Evolutionary conservation across 2,888 invertebrate species (phyloP).

Genomic region (Xylocampa areola): DNA sequence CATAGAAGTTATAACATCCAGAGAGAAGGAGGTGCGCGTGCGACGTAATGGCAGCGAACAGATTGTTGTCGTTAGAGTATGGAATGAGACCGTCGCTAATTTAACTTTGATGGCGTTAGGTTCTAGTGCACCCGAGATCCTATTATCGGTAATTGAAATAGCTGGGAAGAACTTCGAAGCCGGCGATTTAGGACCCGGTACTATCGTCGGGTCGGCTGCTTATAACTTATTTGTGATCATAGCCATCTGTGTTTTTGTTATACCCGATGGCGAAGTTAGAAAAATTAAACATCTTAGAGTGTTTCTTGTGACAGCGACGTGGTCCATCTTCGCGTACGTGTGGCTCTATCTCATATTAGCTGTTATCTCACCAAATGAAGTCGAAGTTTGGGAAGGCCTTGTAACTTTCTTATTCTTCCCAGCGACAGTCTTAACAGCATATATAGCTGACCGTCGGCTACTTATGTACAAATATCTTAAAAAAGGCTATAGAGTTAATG

Average conservation of each 20-base stretch:
- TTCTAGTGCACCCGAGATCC: constrained; percentile 99
- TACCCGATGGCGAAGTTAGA: constrained; percentile 97
- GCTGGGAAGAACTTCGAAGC: constrained; percentile 98
- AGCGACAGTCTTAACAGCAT: constrained; percentile 98
- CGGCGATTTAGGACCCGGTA: constrained; percentile 99
- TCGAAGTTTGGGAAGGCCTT: constrained; percentile 99
- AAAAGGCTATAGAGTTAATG: constrained; percentile 97
- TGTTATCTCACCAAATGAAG: constrained; percentile 95
- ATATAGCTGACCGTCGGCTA: constrained; percentile 97
- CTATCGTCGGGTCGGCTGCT: constrained; percentile 99
- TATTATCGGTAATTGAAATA: constrained; percentile 99
- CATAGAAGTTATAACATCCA: constrained; percentile 99
- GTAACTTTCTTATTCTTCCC: constrained; percentile 99
- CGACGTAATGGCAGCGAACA: constrained; percentile 97
- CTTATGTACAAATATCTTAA: constrained; percentile 95
- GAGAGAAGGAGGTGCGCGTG: constrained; percentile 98
- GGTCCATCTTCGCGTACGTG: constrained; percentile 99
- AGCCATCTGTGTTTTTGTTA: constrained; percentile 97
- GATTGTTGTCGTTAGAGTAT: constrained; percentile 97
- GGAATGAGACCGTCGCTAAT: constrained; percentile 99
- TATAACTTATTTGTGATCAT: constrained; percentile 99
- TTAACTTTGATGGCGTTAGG: constrained; percentile 99
- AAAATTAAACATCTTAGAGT: constrained; percentile 98
- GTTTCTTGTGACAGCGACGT: constrained; percentile 99
- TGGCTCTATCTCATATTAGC: constrained; percentile 99